phyloP scores from a whole-genome alignment of 2,888 invertebrate genomes.

The Asteroscopus sphinx region DNA sequence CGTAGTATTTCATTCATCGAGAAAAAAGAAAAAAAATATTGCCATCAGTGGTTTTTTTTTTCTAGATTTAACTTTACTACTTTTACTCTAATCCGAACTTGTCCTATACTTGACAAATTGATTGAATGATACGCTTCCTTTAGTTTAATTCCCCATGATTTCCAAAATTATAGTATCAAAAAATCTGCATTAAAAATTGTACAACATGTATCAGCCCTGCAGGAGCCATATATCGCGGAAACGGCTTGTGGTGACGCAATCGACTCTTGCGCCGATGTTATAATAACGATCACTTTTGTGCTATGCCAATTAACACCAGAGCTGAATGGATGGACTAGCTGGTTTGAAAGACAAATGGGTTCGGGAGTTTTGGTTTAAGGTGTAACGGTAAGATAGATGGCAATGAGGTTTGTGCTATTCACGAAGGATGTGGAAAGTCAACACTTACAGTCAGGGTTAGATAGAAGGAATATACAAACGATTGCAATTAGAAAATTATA shows the following conservation, averaged over 20 bases:
- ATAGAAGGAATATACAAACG: no score
- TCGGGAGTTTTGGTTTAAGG: not conserved
- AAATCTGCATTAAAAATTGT: slow-evolving; percentile 1
- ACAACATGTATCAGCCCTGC: slow-evolving; percentile 45
- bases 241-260: slow-evolving; percentile 54
- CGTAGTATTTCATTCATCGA: no score
- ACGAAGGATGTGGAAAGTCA: not conserved
- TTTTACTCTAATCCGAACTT: no score
- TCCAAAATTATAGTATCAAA: no score
- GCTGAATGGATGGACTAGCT: slow-evolving; percentile 17
- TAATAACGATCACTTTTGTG: slow-evolving; percentile 54
- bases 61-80: no score
- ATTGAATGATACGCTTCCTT: no score
- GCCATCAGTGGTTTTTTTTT: no score
- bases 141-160: no score
- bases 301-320: slow-evolving; percentile 49
- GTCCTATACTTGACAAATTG: no score
- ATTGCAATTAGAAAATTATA: no score
- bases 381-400: not conserved
- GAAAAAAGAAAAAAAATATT: no score
- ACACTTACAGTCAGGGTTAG: not conserved
- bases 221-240: slow-evolving; percentile 48
- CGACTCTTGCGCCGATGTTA: slow-evolving; percentile 53
- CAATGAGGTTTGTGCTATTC: not conserved
- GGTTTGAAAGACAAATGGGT: slow-evolving; percentile 14